Evolutionary conservation across 2,113 vertebrate genomes (phyloP).

Genomic region (Forbesichthys papilliferus): DNA sequence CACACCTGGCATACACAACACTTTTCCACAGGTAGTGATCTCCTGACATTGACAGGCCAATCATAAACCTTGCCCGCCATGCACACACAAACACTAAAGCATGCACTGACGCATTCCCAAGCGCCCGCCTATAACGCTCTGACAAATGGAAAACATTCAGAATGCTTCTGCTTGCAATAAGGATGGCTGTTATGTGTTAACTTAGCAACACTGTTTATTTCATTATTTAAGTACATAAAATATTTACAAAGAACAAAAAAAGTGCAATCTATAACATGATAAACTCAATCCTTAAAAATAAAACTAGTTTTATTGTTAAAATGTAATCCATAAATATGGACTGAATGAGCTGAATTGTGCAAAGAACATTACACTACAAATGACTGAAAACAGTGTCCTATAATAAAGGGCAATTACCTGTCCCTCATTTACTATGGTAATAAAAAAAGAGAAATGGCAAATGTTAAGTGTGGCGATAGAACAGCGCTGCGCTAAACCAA

Average conservation of each 20-base stretch:
- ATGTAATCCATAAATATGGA: slow-evolving; percentile 13
- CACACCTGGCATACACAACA: slow-evolving; percentile 23
- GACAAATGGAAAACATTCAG: slow-evolving; percentile 14
- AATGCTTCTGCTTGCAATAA: slow-evolving; percentile 24
- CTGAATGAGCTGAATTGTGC: slow-evolving; percentile 29
- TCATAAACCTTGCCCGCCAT: not conserved
- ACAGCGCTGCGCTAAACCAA: slow-evolving; percentile 29
- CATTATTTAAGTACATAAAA: slow-evolving; percentile 10
- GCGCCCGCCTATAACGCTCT: slow-evolving; percentile 23
- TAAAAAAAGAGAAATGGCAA: slow-evolving; percentile 17
- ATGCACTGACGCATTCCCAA: slow-evolving; percentile 18
- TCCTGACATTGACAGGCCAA: slow-evolving; percentile 4
- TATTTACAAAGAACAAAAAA: slow-evolving; percentile 62
- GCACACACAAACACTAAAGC: slow-evolving; percentile 4
- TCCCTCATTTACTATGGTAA: slow-evolving; percentile 26
- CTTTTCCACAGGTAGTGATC: slow-evolving; percentile 43
- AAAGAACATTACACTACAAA: slow-evolving; percentile 43
- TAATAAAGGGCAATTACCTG: slow-evolving; percentile 33
- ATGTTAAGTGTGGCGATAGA: slow-evolving; percentile 23
- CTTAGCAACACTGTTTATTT: slow-evolving; percentile 67
- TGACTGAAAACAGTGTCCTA: slow-evolving; percentile 14
- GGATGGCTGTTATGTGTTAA: slow-evolving; percentile 43
- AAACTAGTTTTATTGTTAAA: slow-evolving; percentile 32
- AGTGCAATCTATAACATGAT: slow-evolving; percentile 1
- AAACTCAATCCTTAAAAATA: slow-evolving; percentile 9